Evolutionary conservation across 1,140 invertebrate genomes (phyloP).

Genomic region (Platyura marginata): DNA sequence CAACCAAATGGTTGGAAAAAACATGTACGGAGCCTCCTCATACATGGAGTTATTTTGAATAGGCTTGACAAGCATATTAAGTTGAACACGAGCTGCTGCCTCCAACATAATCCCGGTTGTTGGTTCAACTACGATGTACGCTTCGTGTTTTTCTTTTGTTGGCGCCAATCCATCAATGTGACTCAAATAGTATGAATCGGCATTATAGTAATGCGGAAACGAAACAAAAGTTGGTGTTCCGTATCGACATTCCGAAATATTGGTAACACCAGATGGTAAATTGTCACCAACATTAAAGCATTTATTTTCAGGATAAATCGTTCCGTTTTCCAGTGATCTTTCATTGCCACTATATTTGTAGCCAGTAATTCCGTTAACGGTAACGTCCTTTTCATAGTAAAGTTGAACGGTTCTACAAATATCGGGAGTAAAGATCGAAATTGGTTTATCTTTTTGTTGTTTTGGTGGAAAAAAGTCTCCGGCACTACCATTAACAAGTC

Average conservation of each 20-base stretch:
- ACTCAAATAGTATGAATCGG: slow-evolving; percentile 42
- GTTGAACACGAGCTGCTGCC: slow-evolving; percentile 52
- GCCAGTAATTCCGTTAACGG: slow-evolving; percentile 30
- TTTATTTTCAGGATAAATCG: slow-evolving; percentile 36
- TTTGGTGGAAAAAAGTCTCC: slow-evolving; percentile 58
- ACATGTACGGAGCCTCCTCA: slow-evolving; percentile 40
- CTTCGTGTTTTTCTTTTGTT: slow-evolving; percentile 41
- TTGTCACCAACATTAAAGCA: slow-evolving; percentile 56
- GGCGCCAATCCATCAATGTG: slow-evolving; percentile 52
- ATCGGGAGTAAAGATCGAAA: slow-evolving; percentile 45
- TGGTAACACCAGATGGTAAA: slow-evolving; percentile 43
- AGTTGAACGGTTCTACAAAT: slow-evolving; percentile 42
- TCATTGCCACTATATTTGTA: slow-evolving; percentile 34
- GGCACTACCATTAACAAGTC: slow-evolving; percentile 40
- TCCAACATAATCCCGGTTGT: slow-evolving; percentile 51
- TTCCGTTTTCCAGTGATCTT: slow-evolving; percentile 36
- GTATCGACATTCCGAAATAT: slow-evolving; percentile 48
- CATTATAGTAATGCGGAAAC: slow-evolving; percentile 70
- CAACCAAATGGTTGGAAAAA: slow-evolving; percentile 64
- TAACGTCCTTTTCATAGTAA: slow-evolving; percentile 31
- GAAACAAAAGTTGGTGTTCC: slow-evolving; percentile 66
- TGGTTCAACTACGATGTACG: slow-evolving; percentile 55
- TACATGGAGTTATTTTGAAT: slow-evolving; percentile 32
- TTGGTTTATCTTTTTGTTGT: slow-evolving; percentile 31
- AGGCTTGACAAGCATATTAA: slow-evolving; percentile 53